Evolutionary conservation across 2,797 vertebrate genomes (phyloP), one percentile per base, ranked within the genome.

Genomic region (Leptoclinus maculatus): DNA sequence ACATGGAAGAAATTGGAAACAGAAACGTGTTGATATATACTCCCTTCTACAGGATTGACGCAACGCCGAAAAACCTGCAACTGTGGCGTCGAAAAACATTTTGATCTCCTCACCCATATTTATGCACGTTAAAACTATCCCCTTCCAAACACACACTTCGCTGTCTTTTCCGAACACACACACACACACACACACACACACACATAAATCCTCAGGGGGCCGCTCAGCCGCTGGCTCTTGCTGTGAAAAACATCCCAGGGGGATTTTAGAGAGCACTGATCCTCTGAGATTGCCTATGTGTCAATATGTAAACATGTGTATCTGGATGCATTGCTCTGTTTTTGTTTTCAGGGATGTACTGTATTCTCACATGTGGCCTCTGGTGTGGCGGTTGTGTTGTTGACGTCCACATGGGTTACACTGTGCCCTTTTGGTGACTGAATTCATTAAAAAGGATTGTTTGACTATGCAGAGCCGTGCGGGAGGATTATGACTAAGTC

Each of bases 241-340:
- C 86, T 79, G 66, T 85, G 84, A 89, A 90, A 92, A 95, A 93
- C 91, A 93, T 89, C 89, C 82, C 82, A 62, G 53, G 80, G 88
- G 88, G 87, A 88, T 89, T 89, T 87, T 45, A 81, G 53, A 45
- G 65, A 43, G 66, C 72, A 76, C 87, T 93, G 90, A 93, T 93
- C 93, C 91, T 60, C 39, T 82, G 87, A 88, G 90, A 91, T 83
- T 87, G 87, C 51, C 13, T 84, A 78, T 88, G 87, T 87, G 89
- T 87, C 80, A 88, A 86, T 87, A 89, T 91, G 89, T 90, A 93
- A 93, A 92, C 92, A 92, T 84, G 87, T 87, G 84, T 90, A 83
- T 91, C 66, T 74, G 84, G 75, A 86, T 72, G 66, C 43, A 71
- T 76, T 87, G 87, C 89, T 86, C 80, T 88, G 87, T 91, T 92